These are phyloP conservation scores for Syrrhaptes paradoxus DNA, from an alignment of 2,113 vertebrate genomes.

Conservation along the genomic window DNA sequence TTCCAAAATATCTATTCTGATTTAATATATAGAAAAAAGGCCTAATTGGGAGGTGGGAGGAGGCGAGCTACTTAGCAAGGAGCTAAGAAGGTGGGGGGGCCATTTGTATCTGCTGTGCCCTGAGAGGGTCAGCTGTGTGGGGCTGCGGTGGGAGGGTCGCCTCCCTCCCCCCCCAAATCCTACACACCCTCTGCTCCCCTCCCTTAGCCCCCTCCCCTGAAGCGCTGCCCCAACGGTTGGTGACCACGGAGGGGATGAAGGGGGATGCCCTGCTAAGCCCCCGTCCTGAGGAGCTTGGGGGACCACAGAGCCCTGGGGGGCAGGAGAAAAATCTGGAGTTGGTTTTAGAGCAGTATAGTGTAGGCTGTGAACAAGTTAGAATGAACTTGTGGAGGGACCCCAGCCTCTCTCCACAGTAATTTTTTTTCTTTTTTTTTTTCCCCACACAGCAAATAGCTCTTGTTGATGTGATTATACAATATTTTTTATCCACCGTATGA, in stretches of 20 bases:
- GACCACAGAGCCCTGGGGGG: neutral
- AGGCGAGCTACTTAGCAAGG: neutral
- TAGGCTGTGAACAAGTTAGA: neutral
- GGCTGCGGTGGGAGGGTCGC: neutral
- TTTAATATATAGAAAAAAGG: neutral
- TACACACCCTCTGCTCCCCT: neutral
- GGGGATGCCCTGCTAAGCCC: neutral
- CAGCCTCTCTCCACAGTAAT: neutral
- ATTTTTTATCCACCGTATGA: neutral
- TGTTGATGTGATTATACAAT: neutral
- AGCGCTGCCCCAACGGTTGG: neutral
- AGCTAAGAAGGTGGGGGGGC: neutral
- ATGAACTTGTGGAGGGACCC: neutral
- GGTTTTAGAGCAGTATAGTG: neutral
- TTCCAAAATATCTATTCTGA: constrained; percentile 51
- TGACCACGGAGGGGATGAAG: neutral
- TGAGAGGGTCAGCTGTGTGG: neutral
- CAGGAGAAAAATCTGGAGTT: neutral
- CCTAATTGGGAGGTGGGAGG: neutral
- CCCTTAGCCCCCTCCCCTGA: neutral
- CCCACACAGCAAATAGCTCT: neutral
- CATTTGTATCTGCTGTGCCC: neutral
- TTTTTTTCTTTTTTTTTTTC: no score
- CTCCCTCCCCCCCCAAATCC: neutral
- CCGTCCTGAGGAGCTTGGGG: neutral